A percentile compares a stretch with the other conserved stretches of the same genome.
These are phyloP conservation scores for Echeneis naucrates DNA, from an alignment of 2,797 vertebrate species.

Conservation along the genomic window DNA sequence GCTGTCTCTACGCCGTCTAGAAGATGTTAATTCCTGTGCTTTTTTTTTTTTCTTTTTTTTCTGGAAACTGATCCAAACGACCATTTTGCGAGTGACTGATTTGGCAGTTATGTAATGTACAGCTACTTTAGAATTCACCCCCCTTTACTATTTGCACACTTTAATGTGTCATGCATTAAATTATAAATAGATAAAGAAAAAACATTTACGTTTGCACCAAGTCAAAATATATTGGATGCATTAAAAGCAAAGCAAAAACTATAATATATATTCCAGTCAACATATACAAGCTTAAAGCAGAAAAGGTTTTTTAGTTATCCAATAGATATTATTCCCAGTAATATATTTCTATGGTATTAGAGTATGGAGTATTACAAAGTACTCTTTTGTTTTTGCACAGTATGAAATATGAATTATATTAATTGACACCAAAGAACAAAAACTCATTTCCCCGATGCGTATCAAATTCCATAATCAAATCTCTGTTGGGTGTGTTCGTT, in stretches of 20 bases:
- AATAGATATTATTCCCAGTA: slow-evolving; percentile 23
- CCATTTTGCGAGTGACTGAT: slow-evolving; percentile 11
- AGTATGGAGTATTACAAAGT: slow-evolving; percentile 14
- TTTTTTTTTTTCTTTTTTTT: neutral
- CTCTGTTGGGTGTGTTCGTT: slow-evolving; percentile 44
- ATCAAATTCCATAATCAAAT: slow-evolving; percentile 51
- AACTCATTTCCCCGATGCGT: slow-evolving; percentile 33
- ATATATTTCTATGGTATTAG: no score
- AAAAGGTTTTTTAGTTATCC: slow-evolving; percentile 27
- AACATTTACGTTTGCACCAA: no score
- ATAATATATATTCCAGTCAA: no score
- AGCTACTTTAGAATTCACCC: neutral
- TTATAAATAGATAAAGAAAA: neutral
- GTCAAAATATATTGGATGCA: no score
- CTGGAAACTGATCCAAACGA: slow-evolving; percentile 26
- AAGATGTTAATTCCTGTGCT: slow-evolving; percentile 28
- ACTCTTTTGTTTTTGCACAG: slow-evolving; percentile 22
- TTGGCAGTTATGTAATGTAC: neutral
- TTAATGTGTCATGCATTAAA: neutral
- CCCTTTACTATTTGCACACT: neutral
- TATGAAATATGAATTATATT: slow-evolving; percentile 29
- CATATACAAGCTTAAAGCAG: neutral
- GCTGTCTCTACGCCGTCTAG: slow-evolving; percentile 38
- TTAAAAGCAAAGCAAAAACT: no score
- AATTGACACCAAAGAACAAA: slow-evolving; percentile 39